phyloP scores from a whole-genome alignment of 2,797 vertebrate genomes.

The Sphenodon punctatus region DNA sequence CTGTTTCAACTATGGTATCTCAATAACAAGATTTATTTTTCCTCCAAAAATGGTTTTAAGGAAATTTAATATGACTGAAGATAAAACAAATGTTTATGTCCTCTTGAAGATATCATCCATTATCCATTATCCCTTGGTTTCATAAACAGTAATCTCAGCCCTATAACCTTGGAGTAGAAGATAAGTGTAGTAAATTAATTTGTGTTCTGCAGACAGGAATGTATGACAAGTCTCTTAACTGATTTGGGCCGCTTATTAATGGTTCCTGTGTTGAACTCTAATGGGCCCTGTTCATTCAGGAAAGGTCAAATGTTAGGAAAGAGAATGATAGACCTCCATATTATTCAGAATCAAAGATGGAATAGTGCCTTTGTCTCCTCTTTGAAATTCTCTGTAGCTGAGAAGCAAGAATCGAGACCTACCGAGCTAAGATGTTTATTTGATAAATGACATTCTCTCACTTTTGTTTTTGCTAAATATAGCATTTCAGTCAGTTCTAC shows the following conservation, averaged over 20 bases:
- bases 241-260: conserved; percentile 73
- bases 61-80: conserved; percentile 64
- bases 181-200: conserved; percentile 43
- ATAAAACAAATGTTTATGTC: conserved; percentile 72
- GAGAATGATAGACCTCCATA: not conserved
- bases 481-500: not conserved
- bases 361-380: not conserved
- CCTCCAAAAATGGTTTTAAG: conserved; percentile 64
- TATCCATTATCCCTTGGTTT: conserved; percentile 71
- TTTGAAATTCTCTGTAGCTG: not conserved
- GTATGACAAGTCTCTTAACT: conserved; percentile 70
- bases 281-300: conserved; percentile 68
- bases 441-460: no score
- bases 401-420: not conserved
- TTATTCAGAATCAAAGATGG: not conserved
- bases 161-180: conserved; percentile 73
- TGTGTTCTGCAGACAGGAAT: conserved; percentile 66
- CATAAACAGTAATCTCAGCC: conserved; percentile 74
- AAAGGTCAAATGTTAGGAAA: conserved; percentile 68
- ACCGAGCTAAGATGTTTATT: no score
- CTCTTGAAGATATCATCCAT: conserved; percentile 62
- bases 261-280: conserved; percentile 69
- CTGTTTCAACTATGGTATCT: not conserved
- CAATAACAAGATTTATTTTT: not conserved
- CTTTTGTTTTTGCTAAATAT: no score